Conservation (phyloP, 2,113 vertebrate genomes). For the Salvelinus namaycush region DNA sequence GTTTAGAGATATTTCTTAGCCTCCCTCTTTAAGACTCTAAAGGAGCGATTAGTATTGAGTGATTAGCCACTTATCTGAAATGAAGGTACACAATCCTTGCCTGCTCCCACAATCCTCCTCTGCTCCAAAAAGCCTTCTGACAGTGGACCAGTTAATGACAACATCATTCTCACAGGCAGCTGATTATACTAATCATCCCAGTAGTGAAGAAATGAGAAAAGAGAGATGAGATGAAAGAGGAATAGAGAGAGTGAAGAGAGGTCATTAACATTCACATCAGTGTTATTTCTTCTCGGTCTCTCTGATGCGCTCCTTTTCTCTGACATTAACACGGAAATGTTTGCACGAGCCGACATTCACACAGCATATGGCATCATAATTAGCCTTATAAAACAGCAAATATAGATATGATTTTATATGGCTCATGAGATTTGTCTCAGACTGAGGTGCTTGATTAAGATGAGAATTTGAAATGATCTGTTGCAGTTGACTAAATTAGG, state of each 20-base stretch:
- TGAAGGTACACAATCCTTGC: slow-evolving; percentile 75
- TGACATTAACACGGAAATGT: background rate
- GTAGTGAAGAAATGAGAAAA: slow-evolving; percentile 68
- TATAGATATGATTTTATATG: background rate
- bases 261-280: background rate
- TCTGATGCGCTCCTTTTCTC: background rate
- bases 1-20: background rate
- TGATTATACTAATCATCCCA: slow-evolving; percentile 85
- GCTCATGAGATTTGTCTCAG: background rate
- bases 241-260: background rate
- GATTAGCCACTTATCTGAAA: slow-evolving; percentile 73
- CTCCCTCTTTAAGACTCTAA: slow-evolving; percentile 4
- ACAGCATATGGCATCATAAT: background rate
- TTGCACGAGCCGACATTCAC: background rate
- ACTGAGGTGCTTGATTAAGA: background rate
- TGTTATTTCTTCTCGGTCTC: background rate
- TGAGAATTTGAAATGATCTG: background rate
- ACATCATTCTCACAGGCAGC: slow-evolving; percentile 76
- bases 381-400: background rate
- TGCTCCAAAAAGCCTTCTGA: slow-evolving; percentile 79
- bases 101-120: background rate
- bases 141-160: slow-evolving; percentile 82
- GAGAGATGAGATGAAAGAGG: background rate
- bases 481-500: slow-evolving; percentile 41
- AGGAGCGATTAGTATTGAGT: slow-evolving; percentile 6